phyloP scores from a whole-genome alignment of 2,113 vertebrate species.

The Mesoclemmys tuberculata region DNA sequence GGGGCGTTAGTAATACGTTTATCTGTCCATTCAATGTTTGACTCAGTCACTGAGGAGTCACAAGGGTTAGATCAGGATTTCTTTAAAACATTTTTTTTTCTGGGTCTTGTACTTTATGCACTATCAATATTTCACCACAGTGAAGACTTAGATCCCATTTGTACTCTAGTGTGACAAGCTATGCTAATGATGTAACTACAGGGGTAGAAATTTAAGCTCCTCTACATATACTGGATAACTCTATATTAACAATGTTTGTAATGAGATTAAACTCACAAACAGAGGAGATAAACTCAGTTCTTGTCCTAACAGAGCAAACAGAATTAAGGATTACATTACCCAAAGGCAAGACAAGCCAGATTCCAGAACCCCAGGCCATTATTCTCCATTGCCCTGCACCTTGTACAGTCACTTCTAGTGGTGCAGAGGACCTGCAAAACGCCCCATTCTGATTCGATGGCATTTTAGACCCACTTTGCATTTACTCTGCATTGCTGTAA shows the following conservation, averaged over 20 bases:
- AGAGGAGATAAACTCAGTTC: fast-evolving
- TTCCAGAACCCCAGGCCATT: background rate
- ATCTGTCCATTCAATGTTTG: background rate
- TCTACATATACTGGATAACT: fast-evolving
- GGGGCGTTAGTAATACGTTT: background rate
- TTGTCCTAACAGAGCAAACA: background rate
- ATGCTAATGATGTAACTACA: fast-evolving
- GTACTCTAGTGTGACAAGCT: background rate
- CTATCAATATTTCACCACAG: background rate
- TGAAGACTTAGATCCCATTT: background rate
- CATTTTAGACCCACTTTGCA: background rate
- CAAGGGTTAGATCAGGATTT: background rate
- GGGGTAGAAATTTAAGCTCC: background rate
- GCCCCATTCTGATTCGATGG: fast-evolving
- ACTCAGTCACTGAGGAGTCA: background rate
- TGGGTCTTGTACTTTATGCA: background rate
- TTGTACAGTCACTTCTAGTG: fast-evolving
- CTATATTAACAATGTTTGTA: fast-evolving
- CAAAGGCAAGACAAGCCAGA: background rate
- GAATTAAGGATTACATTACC: fast-evolving
- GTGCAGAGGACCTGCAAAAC: fast-evolving
- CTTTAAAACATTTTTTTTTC: background rate
- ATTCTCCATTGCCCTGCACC: background rate
- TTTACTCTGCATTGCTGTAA: background rate
- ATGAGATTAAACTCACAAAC: fast-evolving